Base-by-base conservation (phyloP, 2,113 vertebrate species). In the Dasypus novemcinctus region DNA sequence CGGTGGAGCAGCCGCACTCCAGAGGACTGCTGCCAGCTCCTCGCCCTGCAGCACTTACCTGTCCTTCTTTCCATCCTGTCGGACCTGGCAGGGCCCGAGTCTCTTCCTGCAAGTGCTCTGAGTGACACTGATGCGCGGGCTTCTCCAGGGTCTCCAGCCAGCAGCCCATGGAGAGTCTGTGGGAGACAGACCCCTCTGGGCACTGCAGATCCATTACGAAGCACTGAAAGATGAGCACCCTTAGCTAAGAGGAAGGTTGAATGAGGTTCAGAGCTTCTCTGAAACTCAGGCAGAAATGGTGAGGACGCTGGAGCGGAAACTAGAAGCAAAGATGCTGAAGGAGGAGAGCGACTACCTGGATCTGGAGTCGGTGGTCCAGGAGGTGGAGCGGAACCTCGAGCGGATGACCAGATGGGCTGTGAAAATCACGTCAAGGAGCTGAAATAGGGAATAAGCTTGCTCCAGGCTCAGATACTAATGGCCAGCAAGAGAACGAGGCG, bases 381-480 rank as follows among this genome's bases (percentile, higher is more conserved):
- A 99, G 1, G 99, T 99, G 97, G 99, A 99, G 89, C 98, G 99
- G 95, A 99, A 99, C 87, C 99, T 99, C 10, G 98, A 99, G 92
- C 97, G 99, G 95, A 99, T 99, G 99, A 99, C 99, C 2, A 99
- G 99, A 81, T 98, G 99, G 64, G 99, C 99, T 0, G 85, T 99
- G 99, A 99, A 97, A 98, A 59, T 95, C 97, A 71, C 0, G 98
- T 98, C 25, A 80, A 98, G 18, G 99, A 98, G 79, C 97, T 99
- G 95, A 99, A 98, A 25, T 98, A 98, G 94, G 99, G 99, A 25
- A 97, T 93, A 23, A 94, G 27, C 33, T 57, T 94, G 61, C 97
- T 97, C 4, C 96, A 97, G 97, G 97, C 93, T 6, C 98, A 99
- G 97, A 81, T 98, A 98, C 98, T 5, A 96, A 86, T 10, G 98